These are phyloP conservation scores for Agrotis puta DNA, from an alignment of 2,888 invertebrate species.

Conservation along the genomic window DNA sequence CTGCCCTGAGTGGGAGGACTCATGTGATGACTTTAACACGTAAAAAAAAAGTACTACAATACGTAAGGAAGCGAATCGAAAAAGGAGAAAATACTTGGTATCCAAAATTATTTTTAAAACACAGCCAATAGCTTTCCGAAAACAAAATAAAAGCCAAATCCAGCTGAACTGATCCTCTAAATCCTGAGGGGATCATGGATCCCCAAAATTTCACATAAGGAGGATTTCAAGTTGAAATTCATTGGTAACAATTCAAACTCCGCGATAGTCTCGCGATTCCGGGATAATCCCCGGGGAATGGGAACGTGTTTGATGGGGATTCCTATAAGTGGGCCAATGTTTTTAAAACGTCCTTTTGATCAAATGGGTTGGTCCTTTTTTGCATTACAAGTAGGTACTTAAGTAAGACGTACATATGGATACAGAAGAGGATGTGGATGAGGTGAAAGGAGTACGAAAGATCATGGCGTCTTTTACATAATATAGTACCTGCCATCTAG, in stretches of 20 bases:
- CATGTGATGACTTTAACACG: too few species aligned
- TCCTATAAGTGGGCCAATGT: constrained; percentile 33
- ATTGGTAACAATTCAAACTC: constrained; percentile 67
- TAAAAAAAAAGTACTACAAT: not conserved
- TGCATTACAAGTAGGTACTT: not conserved
- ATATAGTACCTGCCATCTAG: too few species aligned
- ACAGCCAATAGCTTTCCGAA: constrained; percentile 7
- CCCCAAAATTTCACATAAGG: constrained; percentile 57
- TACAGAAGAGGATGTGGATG: too few species aligned
- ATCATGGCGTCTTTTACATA: too few species aligned
- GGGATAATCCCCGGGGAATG: constrained; percentile 54
- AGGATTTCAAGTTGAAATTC: constrained; percentile 63
- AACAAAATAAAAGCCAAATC: constrained; percentile 56
- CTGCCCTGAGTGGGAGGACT: too few species aligned
- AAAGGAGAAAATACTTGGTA: not conserved
- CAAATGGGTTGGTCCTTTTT: constrained; percentile 11
- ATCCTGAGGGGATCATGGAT: constrained; percentile 60
- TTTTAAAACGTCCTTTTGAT: constrained; percentile 40
- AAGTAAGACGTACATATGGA: not conserved
- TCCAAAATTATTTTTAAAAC: constrained; percentile 38
- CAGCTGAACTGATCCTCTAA: constrained; percentile 47
- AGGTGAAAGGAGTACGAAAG: too few species aligned
- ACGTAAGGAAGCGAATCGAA: not conserved
- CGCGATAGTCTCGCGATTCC: constrained; percentile 39
- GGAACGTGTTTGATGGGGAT: constrained; percentile 46